phyloP scores from a whole-genome alignment of 2,888 invertebrate genomes.

The Cecidostiba fungosa region DNA sequence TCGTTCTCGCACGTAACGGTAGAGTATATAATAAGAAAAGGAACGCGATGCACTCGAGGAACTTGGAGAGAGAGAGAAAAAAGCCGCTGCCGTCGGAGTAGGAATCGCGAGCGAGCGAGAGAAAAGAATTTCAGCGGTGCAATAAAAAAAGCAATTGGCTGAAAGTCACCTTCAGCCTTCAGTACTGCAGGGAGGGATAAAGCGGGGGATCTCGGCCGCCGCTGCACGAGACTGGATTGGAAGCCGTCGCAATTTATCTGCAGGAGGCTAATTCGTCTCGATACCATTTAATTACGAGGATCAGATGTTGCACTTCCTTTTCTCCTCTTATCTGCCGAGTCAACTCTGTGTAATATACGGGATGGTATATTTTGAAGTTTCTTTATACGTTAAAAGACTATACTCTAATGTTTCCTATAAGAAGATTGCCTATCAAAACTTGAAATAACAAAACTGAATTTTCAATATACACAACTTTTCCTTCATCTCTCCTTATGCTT shows the following conservation, averaged over 20 bases:
- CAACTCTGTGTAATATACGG: background rate
- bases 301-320: constrained; percentile 33
- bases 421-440: background rate
- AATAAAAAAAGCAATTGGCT: constrained; percentile 60
- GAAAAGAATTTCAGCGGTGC: constrained; percentile 39
- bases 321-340: too few relatives aligned
- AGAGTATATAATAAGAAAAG: background rate
- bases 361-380: too few relatives aligned
- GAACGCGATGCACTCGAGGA: constrained; percentile 18
- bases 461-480: background rate
- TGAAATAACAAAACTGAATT: background rate
- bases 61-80: background rate
- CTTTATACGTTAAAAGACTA: too few relatives aligned
- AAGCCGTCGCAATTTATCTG: constrained; percentile 53
- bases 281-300: constrained; percentile 62
- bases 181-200: constrained; percentile 64
- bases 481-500: background rate
- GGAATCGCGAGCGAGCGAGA: background rate
- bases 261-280: constrained; percentile 62
- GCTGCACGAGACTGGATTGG: constrained; percentile 25
- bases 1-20: too few relatives aligned
- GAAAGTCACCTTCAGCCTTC: constrained; percentile 51
- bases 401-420: too few relatives aligned
- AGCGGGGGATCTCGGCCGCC: constrained; percentile 64
- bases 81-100: too few relatives aligned